Evolutionary conservation across 1,140 invertebrate genomes (phyloP).

Genomic region (Acromyrmex charruanus): DNA sequence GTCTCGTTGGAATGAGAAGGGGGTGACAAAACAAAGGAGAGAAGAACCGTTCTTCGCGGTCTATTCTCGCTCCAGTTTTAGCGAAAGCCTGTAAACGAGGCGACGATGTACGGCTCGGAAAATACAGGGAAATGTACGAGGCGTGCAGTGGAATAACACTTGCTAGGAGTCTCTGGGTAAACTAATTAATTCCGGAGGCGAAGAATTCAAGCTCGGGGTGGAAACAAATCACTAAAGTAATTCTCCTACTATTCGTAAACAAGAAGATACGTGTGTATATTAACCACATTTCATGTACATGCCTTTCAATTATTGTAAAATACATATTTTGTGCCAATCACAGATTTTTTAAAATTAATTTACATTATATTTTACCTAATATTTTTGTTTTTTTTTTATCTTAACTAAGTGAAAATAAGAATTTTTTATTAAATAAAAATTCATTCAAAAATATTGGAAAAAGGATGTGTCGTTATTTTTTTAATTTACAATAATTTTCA

Average conservation of each 20-base stretch:
- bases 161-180: slow-evolving; percentile 42
- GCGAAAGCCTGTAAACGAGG: slow-evolving; percentile 56
- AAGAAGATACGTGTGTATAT: neutral
- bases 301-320: neutral
- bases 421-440: neutral
- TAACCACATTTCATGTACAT: neutral
- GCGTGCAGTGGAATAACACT: slow-evolving; percentile 46
- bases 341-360: neutral
- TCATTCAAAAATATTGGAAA: neutral
- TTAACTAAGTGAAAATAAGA: neutral
- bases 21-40: neutral
- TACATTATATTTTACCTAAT: neutral
- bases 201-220: slow-evolving; percentile 29
- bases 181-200: slow-evolving; percentile 48
- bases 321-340: neutral
- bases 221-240: slow-evolving; percentile 58
- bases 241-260: slow-evolving; percentile 15
- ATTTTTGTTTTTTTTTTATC: neutral
- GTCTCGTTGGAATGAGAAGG: slow-evolving; percentile 34
- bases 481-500: neutral
- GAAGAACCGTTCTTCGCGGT: neutral
- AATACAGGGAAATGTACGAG: slow-evolving; percentile 41
- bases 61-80: slow-evolving; percentile 39
- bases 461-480: neutral
- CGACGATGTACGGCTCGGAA: slow-evolving; percentile 42